A percentile compares a stretch with the other conserved stretches of the same genome.
phyloP scores from a whole-genome alignment of 2,888 invertebrate species.

The Petrolisthes cinctipes region DNA sequence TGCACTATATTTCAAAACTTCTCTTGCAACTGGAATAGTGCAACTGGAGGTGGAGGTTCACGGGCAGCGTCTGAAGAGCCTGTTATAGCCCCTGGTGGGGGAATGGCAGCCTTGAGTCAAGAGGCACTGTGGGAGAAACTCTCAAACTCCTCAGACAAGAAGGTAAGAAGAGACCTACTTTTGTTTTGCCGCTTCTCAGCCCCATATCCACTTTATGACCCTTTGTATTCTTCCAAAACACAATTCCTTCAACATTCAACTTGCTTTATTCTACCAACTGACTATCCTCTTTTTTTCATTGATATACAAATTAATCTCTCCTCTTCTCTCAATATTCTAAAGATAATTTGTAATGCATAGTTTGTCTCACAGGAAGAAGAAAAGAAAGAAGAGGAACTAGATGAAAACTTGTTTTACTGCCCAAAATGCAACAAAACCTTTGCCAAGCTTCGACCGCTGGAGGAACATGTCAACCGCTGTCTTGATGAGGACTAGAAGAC shows the following conservation, averaged over 20 bases:
- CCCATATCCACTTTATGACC: neutral
- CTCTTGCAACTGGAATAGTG: too few species aligned
- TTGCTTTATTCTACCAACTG: neutral
- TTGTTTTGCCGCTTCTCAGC: neutral
- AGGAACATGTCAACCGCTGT: conserved; percentile 75
- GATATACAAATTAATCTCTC: neutral
- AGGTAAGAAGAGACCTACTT: conserved; percentile 27
- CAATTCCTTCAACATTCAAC: neutral
- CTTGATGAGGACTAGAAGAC: conserved; percentile 63
- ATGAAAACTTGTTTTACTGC: conserved; percentile 72
- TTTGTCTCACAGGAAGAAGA: conserved; percentile 48
- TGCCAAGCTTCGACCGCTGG: conserved; percentile 73
- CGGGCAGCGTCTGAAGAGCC: conserved; percentile 55
- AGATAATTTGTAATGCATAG: too few species aligned
- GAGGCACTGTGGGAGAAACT: conserved; percentile 60
- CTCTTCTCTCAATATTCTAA: neutral
- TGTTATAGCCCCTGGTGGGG: conserved; percentile 6
- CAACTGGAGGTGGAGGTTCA: conserved; percentile 19
- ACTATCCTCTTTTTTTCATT: neutral
- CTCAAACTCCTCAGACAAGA: conserved; percentile 59
- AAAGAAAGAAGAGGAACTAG: conserved; percentile 56
- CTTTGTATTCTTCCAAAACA: neutral
- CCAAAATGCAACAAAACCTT: conserved; percentile 75
- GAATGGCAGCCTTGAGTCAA: conserved; percentile 24
- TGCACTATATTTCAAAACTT: neutral